Conservation (phyloP, 2,797 vertebrate species). For the Malacoraja senta region DNA sequence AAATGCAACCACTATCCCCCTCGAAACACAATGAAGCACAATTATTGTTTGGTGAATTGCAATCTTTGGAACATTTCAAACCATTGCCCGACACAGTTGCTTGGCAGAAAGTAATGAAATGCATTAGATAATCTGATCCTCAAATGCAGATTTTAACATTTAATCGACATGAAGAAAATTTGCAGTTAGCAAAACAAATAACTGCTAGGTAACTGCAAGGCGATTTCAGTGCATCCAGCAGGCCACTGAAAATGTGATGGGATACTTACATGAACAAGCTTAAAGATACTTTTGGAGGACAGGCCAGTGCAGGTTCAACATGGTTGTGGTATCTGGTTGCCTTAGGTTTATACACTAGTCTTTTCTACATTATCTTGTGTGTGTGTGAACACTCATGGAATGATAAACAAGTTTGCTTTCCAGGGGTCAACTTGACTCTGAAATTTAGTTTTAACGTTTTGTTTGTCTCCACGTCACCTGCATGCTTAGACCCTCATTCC, state of each 20-base stretch:
- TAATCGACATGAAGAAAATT: constrained; percentile 30
- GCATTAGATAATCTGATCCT: neutral
- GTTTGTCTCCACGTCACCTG: neutral
- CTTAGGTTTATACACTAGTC: neutral
- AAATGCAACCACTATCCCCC: neutral
- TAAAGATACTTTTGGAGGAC: neutral
- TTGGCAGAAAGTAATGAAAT: neutral
- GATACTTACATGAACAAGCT: neutral
- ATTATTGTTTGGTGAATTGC: neutral
- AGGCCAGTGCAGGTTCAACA: no score
- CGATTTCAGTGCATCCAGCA: neutral
- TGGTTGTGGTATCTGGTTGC: neutral
- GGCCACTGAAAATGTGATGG: neutral
- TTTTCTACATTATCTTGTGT: neutral
- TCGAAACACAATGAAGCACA: neutral
- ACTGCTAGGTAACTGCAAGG: neutral
- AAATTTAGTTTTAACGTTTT: neutral
- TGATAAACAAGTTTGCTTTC: neutral
- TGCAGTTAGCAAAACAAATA: constrained; percentile 26
- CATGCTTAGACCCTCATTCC: neutral
- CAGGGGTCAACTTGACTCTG: neutral
- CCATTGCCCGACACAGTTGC: neutral
- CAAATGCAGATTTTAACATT: neutral
- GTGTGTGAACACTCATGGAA: neutral
- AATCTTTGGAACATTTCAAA: neutral